Evolutionary conservation across 1,140 invertebrate genomes (phyloP), one percentile per base, ranked within the genome.

Genomic region (Drosophila serrata): DNA sequence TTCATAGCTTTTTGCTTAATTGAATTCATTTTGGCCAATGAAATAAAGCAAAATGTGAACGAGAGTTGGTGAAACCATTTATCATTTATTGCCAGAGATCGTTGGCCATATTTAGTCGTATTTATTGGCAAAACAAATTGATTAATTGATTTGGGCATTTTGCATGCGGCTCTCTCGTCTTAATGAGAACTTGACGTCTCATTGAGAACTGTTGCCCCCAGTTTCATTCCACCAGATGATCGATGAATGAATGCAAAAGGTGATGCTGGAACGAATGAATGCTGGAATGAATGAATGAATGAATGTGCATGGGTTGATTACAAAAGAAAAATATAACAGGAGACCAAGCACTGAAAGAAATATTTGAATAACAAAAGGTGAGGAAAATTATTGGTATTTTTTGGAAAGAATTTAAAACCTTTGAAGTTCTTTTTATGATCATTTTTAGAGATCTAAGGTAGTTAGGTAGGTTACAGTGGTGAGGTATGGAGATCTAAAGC

Each of bases 101-200:
- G 55, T 75, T 90, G 81, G 76, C 76, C 84, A 74, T 84, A 84
- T 87, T 84, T 86, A 79, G 79, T 72, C 70, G 62, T 79, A 87
- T 82, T 82, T 88, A 90, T 90, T 85, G 78, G 85, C 78, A 85
- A 84, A 81, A 88, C 85, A 85, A 85, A 88, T 88, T 88, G 85
- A 88, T 88, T 88, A 90, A 88, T 88, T 88, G 81, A 65, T 68
- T 33, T 42, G 42, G 42, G 29, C 48, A 72, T 72, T 72, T 72
- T 72, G 68, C 68, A 72, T 72, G 51, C 22, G 65, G 53, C 64
- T 65, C 64, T 65, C 53, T 51, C 62, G 75, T 63, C 67, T 70
- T 62, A 70, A 62, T 75, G 69, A 81, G 46, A 57, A 73, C 42
- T 60, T 72, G 67, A 72, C 68, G 74, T 76, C 75, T 76, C 64